Evolutionary conservation across 2,113 vertebrate species (phyloP).

Genomic region (Caranx ignobilis): DNA sequence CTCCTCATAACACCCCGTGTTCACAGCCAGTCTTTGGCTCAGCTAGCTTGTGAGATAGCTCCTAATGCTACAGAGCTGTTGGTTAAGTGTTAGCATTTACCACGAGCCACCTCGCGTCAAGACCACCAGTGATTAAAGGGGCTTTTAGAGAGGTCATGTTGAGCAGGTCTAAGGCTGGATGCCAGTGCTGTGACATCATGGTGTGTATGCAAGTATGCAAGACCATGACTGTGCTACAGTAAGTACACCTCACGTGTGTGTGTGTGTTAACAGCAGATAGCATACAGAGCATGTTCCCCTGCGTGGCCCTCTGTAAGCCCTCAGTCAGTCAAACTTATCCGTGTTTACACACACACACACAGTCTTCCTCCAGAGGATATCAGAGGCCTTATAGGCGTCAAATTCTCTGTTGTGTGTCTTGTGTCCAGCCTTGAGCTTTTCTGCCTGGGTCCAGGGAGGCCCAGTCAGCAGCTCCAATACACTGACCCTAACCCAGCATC

Average conservation of each 20-base stretch:
- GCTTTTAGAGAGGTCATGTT: constrained; percentile 54
- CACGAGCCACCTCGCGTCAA: constrained; percentile 30
- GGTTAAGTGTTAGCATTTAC: constrained; percentile 39
- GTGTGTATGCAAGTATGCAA: constrained; percentile 1
- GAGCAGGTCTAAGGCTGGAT: constrained; percentile 27
- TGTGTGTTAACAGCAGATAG: background rate
- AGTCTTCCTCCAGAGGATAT: constrained; percentile 46
- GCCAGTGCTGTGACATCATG: constrained; percentile 24
- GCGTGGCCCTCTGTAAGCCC: constrained; percentile 33
- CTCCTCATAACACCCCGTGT: constrained; percentile 13
- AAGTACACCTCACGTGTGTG: background rate
- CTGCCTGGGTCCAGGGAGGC: constrained; percentile 32
- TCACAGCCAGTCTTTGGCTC: constrained; percentile 36
- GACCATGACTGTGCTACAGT: background rate
- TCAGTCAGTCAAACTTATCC: constrained; percentile 58
- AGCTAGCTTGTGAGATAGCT: constrained; percentile 39
- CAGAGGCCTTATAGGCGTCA: constrained; percentile 49
- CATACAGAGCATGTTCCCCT: constrained; percentile 5
- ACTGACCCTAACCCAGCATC: constrained; percentile 45
- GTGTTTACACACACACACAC: constrained; percentile 48
- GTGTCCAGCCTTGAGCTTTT: constrained; percentile 41
- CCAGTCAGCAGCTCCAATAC: constrained; percentile 52
- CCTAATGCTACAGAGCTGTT: constrained; percentile 14
- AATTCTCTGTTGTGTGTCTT: constrained; percentile 22
- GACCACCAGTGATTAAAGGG: constrained; percentile 50